Conservation (phyloP, 2,797 vertebrate genomes). For the Chelon auratus region DNA sequence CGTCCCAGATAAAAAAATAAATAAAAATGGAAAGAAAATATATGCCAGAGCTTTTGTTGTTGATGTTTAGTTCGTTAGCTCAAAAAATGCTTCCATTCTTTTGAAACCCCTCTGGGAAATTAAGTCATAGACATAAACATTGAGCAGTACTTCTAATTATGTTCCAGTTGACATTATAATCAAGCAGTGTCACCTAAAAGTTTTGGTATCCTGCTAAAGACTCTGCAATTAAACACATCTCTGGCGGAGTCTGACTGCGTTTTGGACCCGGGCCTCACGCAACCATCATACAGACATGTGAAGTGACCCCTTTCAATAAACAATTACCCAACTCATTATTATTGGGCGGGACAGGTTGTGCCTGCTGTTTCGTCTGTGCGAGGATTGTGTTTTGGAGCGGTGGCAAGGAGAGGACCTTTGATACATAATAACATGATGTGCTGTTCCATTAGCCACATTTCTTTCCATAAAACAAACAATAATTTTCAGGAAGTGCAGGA, state of each 20-base stretch:
- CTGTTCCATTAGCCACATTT: conserved; percentile 52
- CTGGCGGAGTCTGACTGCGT: conserved; percentile 22
- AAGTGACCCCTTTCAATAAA: conserved; percentile 63
- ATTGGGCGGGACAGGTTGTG: conserved; percentile 47
- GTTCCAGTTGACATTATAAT: conserved; percentile 77
- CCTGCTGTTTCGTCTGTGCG: conserved; percentile 40
- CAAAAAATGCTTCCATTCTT: conserved; percentile 54
- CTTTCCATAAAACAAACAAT: conserved; percentile 72
- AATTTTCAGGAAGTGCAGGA: conserved; percentile 55
- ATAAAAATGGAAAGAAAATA: conserved; percentile 26
- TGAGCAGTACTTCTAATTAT: conserved; percentile 61
- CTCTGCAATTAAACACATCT: conserved; percentile 32
- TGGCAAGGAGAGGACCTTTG: conserved; percentile 49
- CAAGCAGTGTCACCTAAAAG: conserved; percentile 55
- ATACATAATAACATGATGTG: conserved; percentile 48
- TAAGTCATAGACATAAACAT: conserved; percentile 73
- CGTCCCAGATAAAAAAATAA: conserved; percentile 4
- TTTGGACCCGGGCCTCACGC: conserved; percentile 45
- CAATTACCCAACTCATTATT: conserved; percentile 65
- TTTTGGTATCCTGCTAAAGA: conserved; percentile 24
- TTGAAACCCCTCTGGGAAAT: conserved; percentile 57
- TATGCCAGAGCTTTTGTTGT: conserved; percentile 66
- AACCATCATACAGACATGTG: conserved; percentile 42
- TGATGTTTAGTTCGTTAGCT: conserved; percentile 55
- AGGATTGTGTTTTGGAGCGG: conserved; percentile 54